Percentiles rank a stretch among this genome's conserved stretches.
Evolutionary conservation across 2,888 invertebrate species (phyloP).

Genomic region (Gisinianus flammeolus): DNA sequence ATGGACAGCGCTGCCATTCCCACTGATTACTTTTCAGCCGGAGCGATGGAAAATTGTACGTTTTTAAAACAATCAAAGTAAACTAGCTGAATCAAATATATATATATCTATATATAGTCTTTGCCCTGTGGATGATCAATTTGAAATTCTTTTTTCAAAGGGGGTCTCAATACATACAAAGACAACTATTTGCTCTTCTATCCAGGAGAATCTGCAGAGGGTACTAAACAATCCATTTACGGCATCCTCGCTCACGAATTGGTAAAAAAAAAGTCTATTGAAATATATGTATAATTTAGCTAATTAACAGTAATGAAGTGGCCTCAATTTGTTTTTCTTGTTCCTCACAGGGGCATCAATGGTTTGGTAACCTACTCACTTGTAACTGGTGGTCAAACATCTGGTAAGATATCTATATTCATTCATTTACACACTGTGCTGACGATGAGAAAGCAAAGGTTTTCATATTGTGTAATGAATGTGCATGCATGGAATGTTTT

Average conservation of each 20-base stretch:
- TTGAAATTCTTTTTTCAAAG: not conserved
- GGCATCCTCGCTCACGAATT: conserved; percentile 18
- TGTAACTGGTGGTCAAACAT: not conserved
- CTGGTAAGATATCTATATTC: not conserved
- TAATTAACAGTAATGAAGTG: not conserved
- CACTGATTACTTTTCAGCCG: conserved; percentile 36
- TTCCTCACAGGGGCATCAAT: conserved; percentile 37
- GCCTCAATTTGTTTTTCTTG: not conserved
- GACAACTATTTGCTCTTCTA: conserved; percentile 12
- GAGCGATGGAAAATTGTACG: conserved; percentile 12
- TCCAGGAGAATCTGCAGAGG: not conserved
- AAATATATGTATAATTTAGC: not conserved
- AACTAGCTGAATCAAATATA: not conserved
- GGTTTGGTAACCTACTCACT: conserved; percentile 51
- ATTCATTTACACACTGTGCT: not conserved
- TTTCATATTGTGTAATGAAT: not conserved
- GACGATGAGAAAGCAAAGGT: not conserved
- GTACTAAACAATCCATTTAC: not conserved
- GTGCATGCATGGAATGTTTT: not conserved
- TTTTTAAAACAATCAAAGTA: not conserved
- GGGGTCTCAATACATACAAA: not conserved
- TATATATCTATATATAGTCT: not conserved
- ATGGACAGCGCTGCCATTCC: conserved; percentile 52
- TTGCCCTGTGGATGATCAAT: not conserved
- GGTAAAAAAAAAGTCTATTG: not conserved